Percentiles rank a stretch among this genome's conserved stretches.
Conservation (phyloP, 2,888 invertebrate species). For the Beris chalybata region DNA sequence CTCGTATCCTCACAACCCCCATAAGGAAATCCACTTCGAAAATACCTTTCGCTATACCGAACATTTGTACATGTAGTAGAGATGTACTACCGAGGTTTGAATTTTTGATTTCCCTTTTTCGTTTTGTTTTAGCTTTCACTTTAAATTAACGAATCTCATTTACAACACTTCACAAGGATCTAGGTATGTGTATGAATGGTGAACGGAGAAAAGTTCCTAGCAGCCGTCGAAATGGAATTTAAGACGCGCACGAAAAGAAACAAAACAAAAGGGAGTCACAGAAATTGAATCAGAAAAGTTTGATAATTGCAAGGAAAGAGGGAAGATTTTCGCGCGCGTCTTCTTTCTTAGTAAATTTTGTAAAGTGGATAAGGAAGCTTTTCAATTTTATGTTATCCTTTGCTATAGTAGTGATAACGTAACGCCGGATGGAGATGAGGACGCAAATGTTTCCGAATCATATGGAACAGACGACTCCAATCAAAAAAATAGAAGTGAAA, state of each 20-base stretch:
- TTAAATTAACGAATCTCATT: slow-evolving; percentile 9
- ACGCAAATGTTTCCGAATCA: slow-evolving; percentile 4
- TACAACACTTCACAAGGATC: background rate
- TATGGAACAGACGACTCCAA: slow-evolving; percentile 11
- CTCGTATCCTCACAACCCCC: slow-evolving; percentile 1
- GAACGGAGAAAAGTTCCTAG: background rate
- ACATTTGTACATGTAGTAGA: too few species aligned
- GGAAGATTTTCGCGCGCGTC: slow-evolving; percentile 1
- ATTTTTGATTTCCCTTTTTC: background rate
- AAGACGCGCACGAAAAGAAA: background rate
- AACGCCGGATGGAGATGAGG: too few species aligned
- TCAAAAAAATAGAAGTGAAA: slow-evolving; percentile 6
- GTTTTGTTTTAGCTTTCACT: slow-evolving; percentile 6
- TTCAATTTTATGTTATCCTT: slow-evolving; percentile 5
- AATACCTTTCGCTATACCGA: too few species aligned
- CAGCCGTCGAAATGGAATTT: slow-evolving; percentile 18
- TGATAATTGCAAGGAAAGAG: slow-evolving; percentile 19
- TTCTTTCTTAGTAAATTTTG: slow-evolving; percentile 9
- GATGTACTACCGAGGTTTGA: background rate
- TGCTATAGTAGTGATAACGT: too few species aligned
- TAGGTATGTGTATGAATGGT: background rate
- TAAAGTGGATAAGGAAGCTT: slow-evolving; percentile 11
- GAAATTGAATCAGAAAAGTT: slow-evolving; percentile 30
- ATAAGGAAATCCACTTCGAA: too few species aligned
- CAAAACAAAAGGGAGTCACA: slow-evolving; percentile 12